These are phyloP conservation scores for Eucera pruinosa DNA, from an alignment of 2,888 invertebrate genomes.

Conservation along the genomic window DNA sequence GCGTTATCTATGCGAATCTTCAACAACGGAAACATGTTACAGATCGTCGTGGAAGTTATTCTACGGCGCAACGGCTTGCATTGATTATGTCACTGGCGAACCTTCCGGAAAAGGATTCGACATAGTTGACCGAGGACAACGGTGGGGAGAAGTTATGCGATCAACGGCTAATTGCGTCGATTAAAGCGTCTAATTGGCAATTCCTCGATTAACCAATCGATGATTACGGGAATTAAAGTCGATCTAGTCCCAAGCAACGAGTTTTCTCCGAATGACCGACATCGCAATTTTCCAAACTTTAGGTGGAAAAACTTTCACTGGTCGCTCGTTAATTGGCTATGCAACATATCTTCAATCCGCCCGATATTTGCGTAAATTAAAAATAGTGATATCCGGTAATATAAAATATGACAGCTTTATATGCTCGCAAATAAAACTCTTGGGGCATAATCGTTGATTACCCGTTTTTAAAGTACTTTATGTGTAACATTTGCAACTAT, in stretches of 20 bases:
- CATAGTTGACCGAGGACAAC: slow-evolving; percentile 15
- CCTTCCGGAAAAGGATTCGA: slow-evolving; percentile 43
- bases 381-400: too few relatives aligned
- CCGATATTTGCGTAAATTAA: too few relatives aligned
- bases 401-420: too few relatives aligned
- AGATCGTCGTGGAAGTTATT: slow-evolving; percentile 2
- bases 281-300: not conserved
- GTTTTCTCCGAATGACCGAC: slow-evolving; percentile 1
- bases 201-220: slow-evolving; percentile 58
- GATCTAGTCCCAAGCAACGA: not conserved
- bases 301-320: slow-evolving; percentile 25
- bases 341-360: not conserved
- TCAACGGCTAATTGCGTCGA: slow-evolving; percentile 61
- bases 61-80: not conserved
- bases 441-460: too few relatives aligned
- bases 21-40: slow-evolving; percentile 25
- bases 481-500: slow-evolving; percentile 13
- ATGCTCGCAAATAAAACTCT: too few relatives aligned
- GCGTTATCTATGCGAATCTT: slow-evolving; percentile 17
- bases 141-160: slow-evolving; percentile 27
- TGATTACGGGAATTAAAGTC: slow-evolving; percentile 34
- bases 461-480: too few relatives aligned
- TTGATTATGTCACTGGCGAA: slow-evolving; percentile 34
- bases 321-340: not conserved
- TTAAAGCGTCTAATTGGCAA: slow-evolving; percentile 59